Evolutionary conservation across 2,113 vertebrate species (phyloP).

Genomic region (Tupaia tana): DNA sequence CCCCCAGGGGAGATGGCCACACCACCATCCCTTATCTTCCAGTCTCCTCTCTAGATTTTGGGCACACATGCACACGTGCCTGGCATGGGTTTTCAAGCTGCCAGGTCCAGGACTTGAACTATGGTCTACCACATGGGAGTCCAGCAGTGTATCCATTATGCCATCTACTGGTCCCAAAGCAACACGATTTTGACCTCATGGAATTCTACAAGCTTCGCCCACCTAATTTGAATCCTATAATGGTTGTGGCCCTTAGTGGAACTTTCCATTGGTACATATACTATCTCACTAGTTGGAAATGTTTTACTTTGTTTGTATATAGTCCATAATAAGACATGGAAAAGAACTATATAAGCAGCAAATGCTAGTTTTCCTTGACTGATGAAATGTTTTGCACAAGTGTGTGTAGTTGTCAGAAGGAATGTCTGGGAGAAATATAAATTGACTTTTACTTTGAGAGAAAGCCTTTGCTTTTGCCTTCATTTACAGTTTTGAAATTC

Average conservation of each 20-base stretch:
- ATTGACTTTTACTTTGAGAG: slow-evolving; percentile 50
- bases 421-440: slow-evolving; percentile 27
- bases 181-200: slow-evolving; percentile 36
- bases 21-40: too few species aligned
- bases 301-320: slow-evolving; percentile 44
- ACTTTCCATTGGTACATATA: neutral
- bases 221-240: neutral
- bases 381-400: slow-evolving; percentile 59
- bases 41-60: too few species aligned
- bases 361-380: slow-evolving; percentile 49
- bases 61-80: too few species aligned
- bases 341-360: slow-evolving; percentile 38
- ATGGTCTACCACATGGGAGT: too few species aligned
- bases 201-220: neutral
- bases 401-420: slow-evolving; percentile 43
- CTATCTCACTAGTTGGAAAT: slow-evolving; percentile 15
- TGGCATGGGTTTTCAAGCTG: too few species aligned
- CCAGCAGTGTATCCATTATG: too few species aligned
- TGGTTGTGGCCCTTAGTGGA: slow-evolving; percentile 18
- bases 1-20: too few species aligned
- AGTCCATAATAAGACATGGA: slow-evolving; percentile 31
- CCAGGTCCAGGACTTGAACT: too few species aligned
- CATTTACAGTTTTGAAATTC: slow-evolving; percentile 62
- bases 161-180: neutral
- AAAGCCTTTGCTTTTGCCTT: slow-evolving; percentile 34